Percentiles rank a stretch among this genome's conserved stretches.
These are phyloP conservation scores for Ursus arctos DNA, from an alignment of 2,113 vertebrate species.

Conservation along the genomic window DNA sequence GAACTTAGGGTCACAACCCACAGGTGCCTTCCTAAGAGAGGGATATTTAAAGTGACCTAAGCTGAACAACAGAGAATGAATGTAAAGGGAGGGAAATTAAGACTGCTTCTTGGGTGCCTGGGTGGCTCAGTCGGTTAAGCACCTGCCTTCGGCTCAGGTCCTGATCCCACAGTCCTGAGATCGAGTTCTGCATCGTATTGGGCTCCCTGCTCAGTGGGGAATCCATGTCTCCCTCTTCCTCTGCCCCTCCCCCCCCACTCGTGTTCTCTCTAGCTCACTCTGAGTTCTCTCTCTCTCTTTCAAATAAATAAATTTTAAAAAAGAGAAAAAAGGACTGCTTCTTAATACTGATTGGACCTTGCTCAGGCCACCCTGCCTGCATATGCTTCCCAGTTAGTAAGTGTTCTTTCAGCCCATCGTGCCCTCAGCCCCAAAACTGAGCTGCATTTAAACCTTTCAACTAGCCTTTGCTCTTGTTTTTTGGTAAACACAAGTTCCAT, in stretches of 20 bases:
- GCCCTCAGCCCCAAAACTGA: neutral
- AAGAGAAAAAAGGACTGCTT: neutral
- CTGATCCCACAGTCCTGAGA: no score
- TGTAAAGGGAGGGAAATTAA: neutral
- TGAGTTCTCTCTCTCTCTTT: no score
- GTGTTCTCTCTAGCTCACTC: no score
- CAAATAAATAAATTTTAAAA: no score
- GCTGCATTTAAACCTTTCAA: neutral
- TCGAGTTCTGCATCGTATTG: no score
- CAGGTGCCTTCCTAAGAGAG: neutral
- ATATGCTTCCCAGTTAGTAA: neutral
- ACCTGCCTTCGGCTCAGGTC: no score
- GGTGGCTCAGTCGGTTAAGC: neutral
- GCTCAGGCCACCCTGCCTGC: neutral
- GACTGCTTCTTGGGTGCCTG: neutral
- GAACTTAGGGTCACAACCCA: neutral
- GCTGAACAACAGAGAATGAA: neutral
- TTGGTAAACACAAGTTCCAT: slow-evolving; percentile 5
- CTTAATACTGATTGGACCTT: neutral
- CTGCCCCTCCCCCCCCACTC: no score
- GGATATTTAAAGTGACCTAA: neutral
- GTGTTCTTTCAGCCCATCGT: neutral
- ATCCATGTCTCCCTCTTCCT: no score
- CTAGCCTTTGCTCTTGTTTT: neutral
- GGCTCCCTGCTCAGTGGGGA: no score